A percentile compares a stretch with the other conserved stretches of the same genome.
Conservation (phyloP, 2,113 vertebrate species). For the Fregata magnificens region DNA sequence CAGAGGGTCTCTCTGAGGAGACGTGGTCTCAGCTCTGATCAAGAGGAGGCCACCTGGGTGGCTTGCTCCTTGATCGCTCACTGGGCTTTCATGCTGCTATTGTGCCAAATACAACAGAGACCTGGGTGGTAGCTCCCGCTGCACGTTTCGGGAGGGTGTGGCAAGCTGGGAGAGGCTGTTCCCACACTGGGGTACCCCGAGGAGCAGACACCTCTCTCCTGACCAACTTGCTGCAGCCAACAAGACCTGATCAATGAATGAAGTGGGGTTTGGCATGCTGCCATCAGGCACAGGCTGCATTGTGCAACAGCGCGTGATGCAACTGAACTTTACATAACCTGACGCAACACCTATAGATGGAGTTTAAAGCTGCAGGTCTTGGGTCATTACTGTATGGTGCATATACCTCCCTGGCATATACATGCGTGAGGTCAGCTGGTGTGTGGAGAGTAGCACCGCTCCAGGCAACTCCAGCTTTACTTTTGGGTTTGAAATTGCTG, state of each 20-base stretch:
- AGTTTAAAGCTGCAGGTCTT: constrained; percentile 43
- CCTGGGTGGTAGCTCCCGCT: neutral
- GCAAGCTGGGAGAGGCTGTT: neutral
- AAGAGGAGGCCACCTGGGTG: neutral
- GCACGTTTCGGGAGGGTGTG: neutral
- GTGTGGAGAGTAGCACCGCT: neutral
- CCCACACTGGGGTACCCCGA: neutral
- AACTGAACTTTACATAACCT: constrained; percentile 71
- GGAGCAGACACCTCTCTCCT: neutral
- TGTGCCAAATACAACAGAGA: neutral
- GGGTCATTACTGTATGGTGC: neutral
- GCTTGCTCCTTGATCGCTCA: neutral
- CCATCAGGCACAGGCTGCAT: neutral
- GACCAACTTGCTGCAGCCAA: neutral
- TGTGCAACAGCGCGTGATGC: constrained; percentile 59
- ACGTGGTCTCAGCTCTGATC: neutral
- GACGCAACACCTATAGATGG: constrained; percentile 41
- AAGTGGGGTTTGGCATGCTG: constrained; percentile 24
- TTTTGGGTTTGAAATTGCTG: constrained; percentile 12
- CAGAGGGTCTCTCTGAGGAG: neutral
- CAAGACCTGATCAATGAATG: constrained; percentile 25
- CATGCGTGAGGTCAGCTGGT: neutral
- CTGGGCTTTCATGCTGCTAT: neutral
- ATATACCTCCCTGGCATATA: neutral
- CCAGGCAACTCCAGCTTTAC: neutral